Base-by-base conservation (phyloP, 2,888 invertebrate genomes). In the Pyrocoelia pectoralis region DNA sequence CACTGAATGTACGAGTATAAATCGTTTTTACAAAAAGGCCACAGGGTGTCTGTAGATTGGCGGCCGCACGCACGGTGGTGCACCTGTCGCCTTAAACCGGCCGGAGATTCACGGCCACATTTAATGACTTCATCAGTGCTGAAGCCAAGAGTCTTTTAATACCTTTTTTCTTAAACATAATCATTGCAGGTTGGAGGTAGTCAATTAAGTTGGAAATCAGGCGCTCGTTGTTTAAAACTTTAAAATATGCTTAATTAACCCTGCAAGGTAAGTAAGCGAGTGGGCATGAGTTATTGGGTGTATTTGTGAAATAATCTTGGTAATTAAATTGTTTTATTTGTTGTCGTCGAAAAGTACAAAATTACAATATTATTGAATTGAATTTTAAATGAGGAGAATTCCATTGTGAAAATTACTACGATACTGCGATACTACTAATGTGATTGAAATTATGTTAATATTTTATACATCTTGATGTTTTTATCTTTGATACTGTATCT, bases 121-220 rank as follows among this genome's bases (percentile, higher is more conserved):
- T 60, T 65, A 65, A 65, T 65, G 61, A 65, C 65, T 65, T 65
- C 65, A 65, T 65, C 62, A 62, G 51, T 53, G 56, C 49, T 56
- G 46, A 54, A 59, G 61, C 52, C 48, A 58, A 49, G n/a, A 10
- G 17, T 18, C 55, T 56, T 40, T 56, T 59, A 29, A 24, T 41
- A 33, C 43, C 53, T 19, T 56, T 24, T 58, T 53, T 67, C 53
- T 17, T 53, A 52, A 56, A 8, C 59, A 63, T 60, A 67, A 65
- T 65, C 60, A 65, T 65, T 61, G 58, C 61, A 43, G 63, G 58
- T 57, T 49, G 48, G 56, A 19, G 56, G 46, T 60, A 46, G 50
- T 51, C 50, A 50, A 58, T 55, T 49, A 59, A 48, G 33, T 63
- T 63, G n/a, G 4, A n/a, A 17, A 18, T 15, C 17, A 17, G 15